These are phyloP conservation scores for Anser brachyrhynchus DNA, from an alignment of 2,113 vertebrate species.

Conservation along the genomic window DNA sequence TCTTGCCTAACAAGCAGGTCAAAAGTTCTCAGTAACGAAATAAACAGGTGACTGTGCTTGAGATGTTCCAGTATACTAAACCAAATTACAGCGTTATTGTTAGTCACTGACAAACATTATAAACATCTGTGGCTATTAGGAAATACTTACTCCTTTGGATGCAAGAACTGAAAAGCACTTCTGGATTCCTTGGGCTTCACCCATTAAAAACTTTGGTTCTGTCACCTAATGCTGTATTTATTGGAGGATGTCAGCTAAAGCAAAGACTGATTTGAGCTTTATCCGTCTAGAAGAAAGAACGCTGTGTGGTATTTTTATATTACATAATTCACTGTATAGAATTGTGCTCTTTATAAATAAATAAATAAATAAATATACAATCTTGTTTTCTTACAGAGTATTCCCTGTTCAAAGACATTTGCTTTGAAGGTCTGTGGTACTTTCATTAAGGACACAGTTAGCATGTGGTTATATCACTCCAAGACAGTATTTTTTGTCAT, in stretches of 20 bases:
- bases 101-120: neutral
- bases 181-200: neutral
- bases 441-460: neutral
- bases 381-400: neutral
- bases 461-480: neutral
- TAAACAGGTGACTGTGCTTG: neutral
- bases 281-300: neutral
- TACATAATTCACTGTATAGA: neutral
- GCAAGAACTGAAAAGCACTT: neutral
- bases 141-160: neutral
- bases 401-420: neutral
- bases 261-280: neutral
- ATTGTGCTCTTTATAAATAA: neutral
- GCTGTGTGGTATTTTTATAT: neutral
- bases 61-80: neutral
- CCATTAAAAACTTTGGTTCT: neutral
- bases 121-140: neutral
- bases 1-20: neutral
- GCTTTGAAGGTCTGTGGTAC: neutral
- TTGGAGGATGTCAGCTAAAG: neutral
- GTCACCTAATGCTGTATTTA: neutral
- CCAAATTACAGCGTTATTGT: neutral
- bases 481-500: neutral
- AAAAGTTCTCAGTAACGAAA: neutral
- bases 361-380: neutral